Conservation (phyloP, 2,797 vertebrate genomes). For the Phoeniculus purpureus region DNA sequence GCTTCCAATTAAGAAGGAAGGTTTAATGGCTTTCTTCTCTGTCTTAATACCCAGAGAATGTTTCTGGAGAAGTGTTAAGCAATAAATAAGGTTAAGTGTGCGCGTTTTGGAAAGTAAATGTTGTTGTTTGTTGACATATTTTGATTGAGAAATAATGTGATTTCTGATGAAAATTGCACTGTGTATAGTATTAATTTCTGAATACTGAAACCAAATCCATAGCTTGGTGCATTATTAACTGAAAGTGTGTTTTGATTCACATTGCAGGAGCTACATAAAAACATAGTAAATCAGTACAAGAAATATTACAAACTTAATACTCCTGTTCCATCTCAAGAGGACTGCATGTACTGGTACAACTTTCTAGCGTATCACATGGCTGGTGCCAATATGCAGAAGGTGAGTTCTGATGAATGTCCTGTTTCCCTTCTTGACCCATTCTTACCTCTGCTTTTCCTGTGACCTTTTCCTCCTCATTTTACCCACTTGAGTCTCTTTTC, state of each 20-base stretch:
- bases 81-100: neutral
- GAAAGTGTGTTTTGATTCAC: constrained; percentile 10
- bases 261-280: constrained; percentile 87
- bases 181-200: neutral
- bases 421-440: neutral
- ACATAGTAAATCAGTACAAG: constrained; percentile 90
- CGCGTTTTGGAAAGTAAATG: neutral
- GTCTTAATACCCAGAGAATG: neutral
- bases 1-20: neutral
- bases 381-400: constrained; percentile 87
- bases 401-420: constrained; percentile 68
- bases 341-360: constrained; percentile 92
- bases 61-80: neutral
- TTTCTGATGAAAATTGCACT: too few species aligned
- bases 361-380: constrained; percentile 94
- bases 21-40: neutral
- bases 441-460: neutral
- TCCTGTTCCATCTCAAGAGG: constrained; percentile 83
- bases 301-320: constrained; percentile 76
- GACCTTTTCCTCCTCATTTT: neutral
- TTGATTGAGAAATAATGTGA: neutral
- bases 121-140: neutral
- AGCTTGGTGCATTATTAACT: neutral
- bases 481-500: neutral
- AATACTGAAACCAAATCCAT: neutral